phyloP scores from a whole-genome alignment of 2,888 invertebrate species.

The Pristionchus entomophagus region DNA sequence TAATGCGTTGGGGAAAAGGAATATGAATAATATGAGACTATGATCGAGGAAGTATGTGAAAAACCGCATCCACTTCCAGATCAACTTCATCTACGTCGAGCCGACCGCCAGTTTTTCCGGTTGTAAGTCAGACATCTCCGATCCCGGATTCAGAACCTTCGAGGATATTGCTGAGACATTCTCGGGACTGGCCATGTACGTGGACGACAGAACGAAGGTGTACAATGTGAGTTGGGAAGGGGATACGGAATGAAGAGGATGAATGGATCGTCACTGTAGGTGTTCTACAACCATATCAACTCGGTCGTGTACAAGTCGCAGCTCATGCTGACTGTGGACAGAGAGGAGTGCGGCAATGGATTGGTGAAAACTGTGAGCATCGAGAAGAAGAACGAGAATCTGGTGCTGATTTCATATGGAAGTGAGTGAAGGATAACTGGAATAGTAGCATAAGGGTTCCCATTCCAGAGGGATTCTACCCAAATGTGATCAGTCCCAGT shows the following conservation, averaged over 20 bases:
- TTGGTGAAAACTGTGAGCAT: conserved; percentile 16
- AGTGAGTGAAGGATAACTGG: neutral
- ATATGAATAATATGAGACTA: too few species aligned
- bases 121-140: conserved; percentile 51
- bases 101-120: conserved; percentile 50
- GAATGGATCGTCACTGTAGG: too few species aligned
- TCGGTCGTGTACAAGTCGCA: neutral
- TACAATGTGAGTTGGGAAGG: conserved; percentile 8
- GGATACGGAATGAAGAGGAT: neutral
- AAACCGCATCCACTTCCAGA: conserved; percentile 46
- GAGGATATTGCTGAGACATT: conserved; percentile 49
- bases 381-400: conserved; percentile 34
- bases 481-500: neutral
- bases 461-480: neutral
- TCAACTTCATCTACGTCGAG: conserved; percentile 64
- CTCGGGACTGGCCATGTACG: conserved; percentile 52
- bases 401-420: neutral
- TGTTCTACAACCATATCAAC: conserved; percentile 16
- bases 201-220: conserved; percentile 52
- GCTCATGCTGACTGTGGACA: conserved; percentile 26
- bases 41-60: too few species aligned
- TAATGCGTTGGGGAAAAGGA: too few species aligned
- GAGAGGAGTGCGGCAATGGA: conserved; percentile 36
- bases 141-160: conserved; percentile 57
- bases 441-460: too few species aligned